Evolutionary conservation across 1,140 invertebrate species (phyloP).

Genomic region (Formica exsecta): DNA sequence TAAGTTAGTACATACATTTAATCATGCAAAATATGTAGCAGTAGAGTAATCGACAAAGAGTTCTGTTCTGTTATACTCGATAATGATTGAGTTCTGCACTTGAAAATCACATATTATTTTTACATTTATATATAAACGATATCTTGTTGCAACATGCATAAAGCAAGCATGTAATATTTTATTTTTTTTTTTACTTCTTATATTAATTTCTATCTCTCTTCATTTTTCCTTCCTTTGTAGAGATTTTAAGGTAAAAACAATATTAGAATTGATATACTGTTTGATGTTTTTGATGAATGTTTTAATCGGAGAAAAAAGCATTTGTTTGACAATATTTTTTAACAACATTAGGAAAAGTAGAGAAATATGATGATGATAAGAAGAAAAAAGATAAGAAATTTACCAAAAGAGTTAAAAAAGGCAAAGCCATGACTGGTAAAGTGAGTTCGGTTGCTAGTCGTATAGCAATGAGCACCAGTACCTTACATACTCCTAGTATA

Average conservation of each 20-base stretch:
- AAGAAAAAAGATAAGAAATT: conserved; percentile 2
- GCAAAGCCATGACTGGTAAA: background rate
- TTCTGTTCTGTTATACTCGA: background rate
- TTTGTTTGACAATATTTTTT: background rate
- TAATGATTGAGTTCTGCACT: background rate
- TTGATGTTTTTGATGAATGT: conserved; percentile 1
- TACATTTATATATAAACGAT: background rate
- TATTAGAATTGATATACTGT: background rate
- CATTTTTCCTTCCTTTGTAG: background rate
- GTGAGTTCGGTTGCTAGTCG: background rate
- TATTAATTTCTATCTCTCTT: background rate
- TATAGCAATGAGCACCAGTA: conserved; percentile 25
- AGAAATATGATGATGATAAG: background rate
- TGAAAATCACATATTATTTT: background rate
- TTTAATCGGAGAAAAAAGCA: background rate
- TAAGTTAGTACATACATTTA: too few species aligned
- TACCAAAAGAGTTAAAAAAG: conserved; percentile 18
- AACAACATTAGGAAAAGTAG: conserved; percentile 26
- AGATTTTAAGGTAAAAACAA: background rate
- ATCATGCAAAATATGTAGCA: background rate
- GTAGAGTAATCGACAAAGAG: background rate
- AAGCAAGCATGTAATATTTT: background rate
- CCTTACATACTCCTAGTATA: background rate
- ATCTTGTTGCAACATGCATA: background rate
- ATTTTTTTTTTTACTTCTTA: background rate